Conservation (phyloP, 2,888 invertebrate species). For the Sinhomidia bicolor region DNA sequence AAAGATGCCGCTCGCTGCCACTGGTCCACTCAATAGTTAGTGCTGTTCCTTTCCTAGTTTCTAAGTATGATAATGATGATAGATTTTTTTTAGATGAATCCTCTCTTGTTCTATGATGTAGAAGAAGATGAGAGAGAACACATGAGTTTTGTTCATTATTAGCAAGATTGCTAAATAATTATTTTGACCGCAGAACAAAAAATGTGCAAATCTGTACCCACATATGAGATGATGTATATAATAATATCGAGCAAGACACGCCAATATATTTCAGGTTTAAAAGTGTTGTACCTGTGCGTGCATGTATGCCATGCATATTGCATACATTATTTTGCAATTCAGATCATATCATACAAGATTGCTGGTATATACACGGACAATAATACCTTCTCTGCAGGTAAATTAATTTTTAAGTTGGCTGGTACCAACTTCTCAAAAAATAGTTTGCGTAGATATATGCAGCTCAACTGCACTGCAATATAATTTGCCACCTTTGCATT, state of each 20-base stretch:
- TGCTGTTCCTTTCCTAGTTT: no score
- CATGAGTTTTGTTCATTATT: neutral
- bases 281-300: neutral
- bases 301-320: no score
- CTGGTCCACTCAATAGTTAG: neutral
- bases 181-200: neutral
- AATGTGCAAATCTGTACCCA: no score
- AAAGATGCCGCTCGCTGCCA: no score
- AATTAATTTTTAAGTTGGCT: neutral
- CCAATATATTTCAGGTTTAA: no score
- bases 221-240: no score
- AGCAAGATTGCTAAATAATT: neutral
- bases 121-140: neutral
- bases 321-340: no score
- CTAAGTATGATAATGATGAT: no score
- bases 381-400: no score
- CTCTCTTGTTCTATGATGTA: neutral
- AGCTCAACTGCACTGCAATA: neutral
- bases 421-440: constrained; percentile 3
- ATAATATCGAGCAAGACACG: no score
- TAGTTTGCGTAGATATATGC: neutral
- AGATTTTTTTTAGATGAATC: neutral
- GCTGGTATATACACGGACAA: neutral
- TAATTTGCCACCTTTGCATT: neutral
- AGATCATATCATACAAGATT: neutral